phyloP scores from a whole-genome alignment of 2,797 vertebrate genomes.

The Centropyge bicolor region DNA sequence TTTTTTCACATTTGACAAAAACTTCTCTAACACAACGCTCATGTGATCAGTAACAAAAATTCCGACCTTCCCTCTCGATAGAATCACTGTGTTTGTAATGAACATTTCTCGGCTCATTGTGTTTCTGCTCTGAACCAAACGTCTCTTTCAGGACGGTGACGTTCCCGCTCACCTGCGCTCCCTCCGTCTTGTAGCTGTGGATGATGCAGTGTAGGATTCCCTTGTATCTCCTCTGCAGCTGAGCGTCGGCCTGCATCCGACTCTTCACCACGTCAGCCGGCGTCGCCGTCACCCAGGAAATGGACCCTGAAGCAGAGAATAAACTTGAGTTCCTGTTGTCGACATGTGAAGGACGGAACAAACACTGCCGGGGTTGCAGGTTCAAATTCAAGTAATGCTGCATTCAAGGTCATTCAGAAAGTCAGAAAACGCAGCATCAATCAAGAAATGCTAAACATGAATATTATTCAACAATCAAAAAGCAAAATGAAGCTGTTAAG shows the following conservation, averaged over 20 bases:
- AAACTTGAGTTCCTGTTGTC: background rate
- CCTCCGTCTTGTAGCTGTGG: conserved; percentile 93
- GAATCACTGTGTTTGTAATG: background rate
- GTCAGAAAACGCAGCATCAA: background rate
- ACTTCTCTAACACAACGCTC: no score
- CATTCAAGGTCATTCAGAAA: background rate
- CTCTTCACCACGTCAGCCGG: conserved; percentile 97
- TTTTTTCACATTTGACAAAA: background rate
- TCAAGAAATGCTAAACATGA: background rate
- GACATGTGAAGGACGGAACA: background rate
- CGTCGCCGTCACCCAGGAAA: conserved; percentile 96
- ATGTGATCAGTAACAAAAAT: no score
- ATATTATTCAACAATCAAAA: background rate
- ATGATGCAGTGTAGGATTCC: conserved; percentile 92
- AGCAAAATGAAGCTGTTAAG: background rate
- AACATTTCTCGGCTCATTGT: background rate
- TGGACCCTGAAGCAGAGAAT: conserved; percentile 85
- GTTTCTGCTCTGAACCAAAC: background rate
- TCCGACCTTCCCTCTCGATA: no score
- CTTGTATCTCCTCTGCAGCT: conserved; percentile 90
- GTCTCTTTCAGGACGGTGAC: background rate
- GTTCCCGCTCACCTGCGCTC: conserved; percentile 88
- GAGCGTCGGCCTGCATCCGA: conserved; percentile 94
- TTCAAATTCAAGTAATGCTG: background rate
- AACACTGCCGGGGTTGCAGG: background rate